These are phyloP conservation scores for Falcunculus frontatus DNA, from an alignment of 2,113 vertebrate genomes.

Conservation along the genomic window DNA sequence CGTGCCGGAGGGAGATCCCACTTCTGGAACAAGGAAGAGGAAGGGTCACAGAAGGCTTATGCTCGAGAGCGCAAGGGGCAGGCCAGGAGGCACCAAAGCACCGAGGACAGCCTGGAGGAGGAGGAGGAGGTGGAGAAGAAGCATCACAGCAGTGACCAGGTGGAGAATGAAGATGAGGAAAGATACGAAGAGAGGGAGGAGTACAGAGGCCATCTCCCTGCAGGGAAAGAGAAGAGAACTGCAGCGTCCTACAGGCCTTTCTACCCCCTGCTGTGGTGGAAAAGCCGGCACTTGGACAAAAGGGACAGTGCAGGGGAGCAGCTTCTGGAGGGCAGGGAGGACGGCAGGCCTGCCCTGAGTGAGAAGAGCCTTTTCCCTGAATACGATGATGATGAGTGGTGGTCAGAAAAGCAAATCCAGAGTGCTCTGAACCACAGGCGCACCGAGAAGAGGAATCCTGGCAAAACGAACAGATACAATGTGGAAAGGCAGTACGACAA, in stretches of 20 bases:
- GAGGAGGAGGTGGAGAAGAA: conserved; percentile 31
- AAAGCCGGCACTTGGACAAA: conserved; percentile 61
- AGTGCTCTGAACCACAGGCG: conserved; percentile 60
- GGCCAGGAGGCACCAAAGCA: conserved; percentile 6
- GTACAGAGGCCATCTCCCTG: not conserved
- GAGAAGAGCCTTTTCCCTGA: conserved; percentile 68
- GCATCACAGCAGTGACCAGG: conserved; percentile 30
- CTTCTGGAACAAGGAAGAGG: not conserved
- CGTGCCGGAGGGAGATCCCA: not conserved
- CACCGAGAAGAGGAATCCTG: conserved; percentile 25
- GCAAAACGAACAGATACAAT: not conserved
- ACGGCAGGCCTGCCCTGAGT: conserved; percentile 7
- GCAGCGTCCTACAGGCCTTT: conserved; percentile 69
- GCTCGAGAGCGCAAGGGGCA: conserved; percentile 4
- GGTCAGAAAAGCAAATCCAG: conserved; percentile 70
- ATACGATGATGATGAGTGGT: conserved; percentile 70
- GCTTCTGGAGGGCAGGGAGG: conserved; percentile 57
- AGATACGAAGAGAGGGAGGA: conserved; percentile 16
- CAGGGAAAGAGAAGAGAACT: conserved; percentile 72
- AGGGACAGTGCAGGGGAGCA: conserved; percentile 34
- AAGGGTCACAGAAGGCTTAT: not conserved
- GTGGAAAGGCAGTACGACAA: conserved; percentile 70
- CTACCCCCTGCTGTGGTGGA: conserved; percentile 81
- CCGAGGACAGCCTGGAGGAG: conserved; percentile 40
- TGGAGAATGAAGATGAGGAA: conserved; percentile 10